Base-by-base conservation (phyloP, 2,113 vertebrate genomes). In the Corythoichthys intestinalis region DNA sequence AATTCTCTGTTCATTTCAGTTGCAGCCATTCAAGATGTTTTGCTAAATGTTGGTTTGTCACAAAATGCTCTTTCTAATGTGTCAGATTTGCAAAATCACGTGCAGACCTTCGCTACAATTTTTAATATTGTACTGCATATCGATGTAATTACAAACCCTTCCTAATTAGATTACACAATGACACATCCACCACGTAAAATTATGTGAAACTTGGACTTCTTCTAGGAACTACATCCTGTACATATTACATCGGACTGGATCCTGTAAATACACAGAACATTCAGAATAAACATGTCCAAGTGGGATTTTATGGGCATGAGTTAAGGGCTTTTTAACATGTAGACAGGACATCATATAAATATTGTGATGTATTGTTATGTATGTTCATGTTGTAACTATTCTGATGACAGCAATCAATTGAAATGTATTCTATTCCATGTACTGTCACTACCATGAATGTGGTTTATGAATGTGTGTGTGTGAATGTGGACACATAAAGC, bases 81-180 rank as follows among this genome's bases (percentile, higher is more conserved):
- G 63, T 38, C 62, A 60, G 14, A 47, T 65, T 59, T 58, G 3
- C 15, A 50, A 39, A 10, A 61, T n/a, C 37, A 44, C 7, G 41
- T 15, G 39, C 17, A 39, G 7, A 61, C 10, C 44, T 39, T 44
- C 59, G 20, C 8, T 28, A 44, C 5, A 10, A n/a, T 8, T 41
- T 61, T 74, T 70, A 59, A 46, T 56, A 48, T 64, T 69, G 53
- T 64, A 46, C 66, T 37, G 15, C 60, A 72, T 63, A 38, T 66
- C 59, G 69, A 77, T 82, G 58, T 69, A 79, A 76, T 83, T 76
- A 38, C 48, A 1, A 10, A 13, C 66, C 58, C 70, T 76, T 69
- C 63, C 69, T 75, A 69, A 78, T 68, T 73, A 77, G 78, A 82
- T 85, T 83, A 80, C 78, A 83, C 81, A 76, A 56, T 76, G 81